Evolutionary conservation across 2,888 invertebrate genomes (phyloP).

Genomic region (Cremastinae sp.): DNA sequence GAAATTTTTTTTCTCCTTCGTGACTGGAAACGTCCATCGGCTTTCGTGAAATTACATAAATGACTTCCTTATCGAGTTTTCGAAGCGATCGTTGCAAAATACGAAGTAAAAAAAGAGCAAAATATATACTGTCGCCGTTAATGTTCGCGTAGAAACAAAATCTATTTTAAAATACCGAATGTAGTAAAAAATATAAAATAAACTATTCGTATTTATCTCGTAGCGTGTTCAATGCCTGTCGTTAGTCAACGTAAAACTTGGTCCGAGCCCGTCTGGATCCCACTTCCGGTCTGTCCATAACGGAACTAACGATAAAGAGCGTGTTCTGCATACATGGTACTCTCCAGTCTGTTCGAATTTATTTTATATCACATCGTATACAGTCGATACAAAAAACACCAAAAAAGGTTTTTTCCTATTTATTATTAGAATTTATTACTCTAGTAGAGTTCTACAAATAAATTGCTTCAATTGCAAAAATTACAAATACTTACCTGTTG

Average conservation of each 20-base stretch:
- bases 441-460: too few species aligned
- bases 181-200: too few species aligned
- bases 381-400: background rate
- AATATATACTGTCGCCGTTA: background rate
- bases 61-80: constrained; percentile 39
- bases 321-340: constrained; percentile 38
- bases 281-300: constrained; percentile 53
- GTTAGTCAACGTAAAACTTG: too few species aligned
- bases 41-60: constrained; percentile 52
- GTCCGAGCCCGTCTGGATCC: background rate
- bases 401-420: too few species aligned
- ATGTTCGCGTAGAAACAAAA: too few species aligned
- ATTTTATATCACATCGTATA: background rate
- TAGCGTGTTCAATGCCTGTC: too few species aligned
- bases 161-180: too few species aligned
- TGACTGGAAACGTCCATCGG: constrained; percentile 37
- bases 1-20: constrained; percentile 2
- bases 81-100: constrained; percentile 29
- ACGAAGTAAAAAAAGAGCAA: background rate
- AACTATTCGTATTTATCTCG: background rate
- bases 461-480: too few species aligned
- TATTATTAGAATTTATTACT: too few species aligned
- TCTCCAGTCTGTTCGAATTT: background rate
- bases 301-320: constrained; percentile 39
- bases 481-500: too few species aligned